Conservation (phyloP, 1,140 invertebrate species). For the Cyclina sinensis region DNA sequence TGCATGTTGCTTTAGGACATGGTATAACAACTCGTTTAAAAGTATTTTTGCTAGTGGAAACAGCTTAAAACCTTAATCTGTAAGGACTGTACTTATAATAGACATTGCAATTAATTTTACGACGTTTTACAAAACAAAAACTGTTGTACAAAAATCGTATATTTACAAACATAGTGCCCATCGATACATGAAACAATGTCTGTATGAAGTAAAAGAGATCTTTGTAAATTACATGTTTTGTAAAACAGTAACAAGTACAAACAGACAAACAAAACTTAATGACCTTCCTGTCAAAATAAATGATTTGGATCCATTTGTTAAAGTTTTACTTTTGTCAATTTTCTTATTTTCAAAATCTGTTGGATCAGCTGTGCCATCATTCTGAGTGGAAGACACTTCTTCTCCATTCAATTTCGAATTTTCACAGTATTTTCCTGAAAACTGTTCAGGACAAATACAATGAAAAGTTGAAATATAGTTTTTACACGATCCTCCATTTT, state of each 20-base stretch:
- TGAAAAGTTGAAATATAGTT: slow-evolving; percentile 90
- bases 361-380: neutral
- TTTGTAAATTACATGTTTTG: neutral
- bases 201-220: neutral
- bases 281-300: neutral
- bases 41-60: too few relatives aligned
- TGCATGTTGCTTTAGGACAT: too few relatives aligned
- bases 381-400: neutral
- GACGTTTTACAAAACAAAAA: too few relatives aligned
- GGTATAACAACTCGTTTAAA: too few relatives aligned
- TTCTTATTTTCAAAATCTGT: neutral
- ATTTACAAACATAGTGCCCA: neutral
- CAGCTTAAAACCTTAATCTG: too few relatives aligned
- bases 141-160: too few relatives aligned
- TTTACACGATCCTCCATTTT: slow-evolving; percentile 75
- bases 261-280: neutral
- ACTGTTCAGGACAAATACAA: slow-evolving; percentile 95
- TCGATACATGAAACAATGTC: neutral
- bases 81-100: too few relatives aligned
- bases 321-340: neutral
- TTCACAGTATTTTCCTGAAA: slow-evolving; percentile 97
- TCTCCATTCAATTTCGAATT: slow-evolving; percentile 77
- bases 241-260: neutral
- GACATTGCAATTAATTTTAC: too few relatives aligned
- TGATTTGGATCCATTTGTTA: neutral